These are phyloP conservation scores for Corythornis madagascariensis DNA, from an alignment of 2,113 vertebrate species.

Conservation along the genomic window DNA sequence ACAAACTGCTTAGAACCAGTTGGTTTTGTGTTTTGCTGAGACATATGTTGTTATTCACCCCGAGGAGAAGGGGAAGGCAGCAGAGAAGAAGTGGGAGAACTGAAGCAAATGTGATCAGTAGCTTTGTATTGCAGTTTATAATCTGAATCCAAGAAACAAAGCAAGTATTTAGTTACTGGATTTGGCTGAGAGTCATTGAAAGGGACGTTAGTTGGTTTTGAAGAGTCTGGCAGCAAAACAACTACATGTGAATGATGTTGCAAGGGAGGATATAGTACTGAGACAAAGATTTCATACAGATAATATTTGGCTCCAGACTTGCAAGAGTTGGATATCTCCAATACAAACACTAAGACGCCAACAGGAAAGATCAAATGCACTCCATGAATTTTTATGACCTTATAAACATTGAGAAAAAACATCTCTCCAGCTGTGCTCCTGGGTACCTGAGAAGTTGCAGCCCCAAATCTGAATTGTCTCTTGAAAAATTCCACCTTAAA, in stretches of 20 bases:
- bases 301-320: slow-evolving; percentile 48
- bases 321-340: slow-evolving; percentile 50
- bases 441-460: not conserved
- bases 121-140: slow-evolving; percentile 28
- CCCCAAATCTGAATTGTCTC: not conserved
- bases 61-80: not conserved
- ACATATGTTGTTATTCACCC: not conserved
- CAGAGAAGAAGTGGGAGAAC: not conserved
- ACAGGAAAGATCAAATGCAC: slow-evolving; percentile 62
- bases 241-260: slow-evolving; percentile 55
- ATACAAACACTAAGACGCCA: not conserved
- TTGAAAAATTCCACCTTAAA: not conserved
- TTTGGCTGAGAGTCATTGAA: slow-evolving; percentile 58
- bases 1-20: slow-evolving; percentile 1
- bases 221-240: slow-evolving; percentile 71
- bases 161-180: slow-evolving; percentile 29
- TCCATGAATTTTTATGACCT: slow-evolving; percentile 60
- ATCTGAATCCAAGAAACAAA: slow-evolving; percentile 58
- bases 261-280: slow-evolving; percentile 68
- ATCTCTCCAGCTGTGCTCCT: not conserved
- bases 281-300: slow-evolving; percentile 73
- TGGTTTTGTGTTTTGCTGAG: not conserved
- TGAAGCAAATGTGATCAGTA: slow-evolving; percentile 29
- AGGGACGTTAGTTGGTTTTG: slow-evolving; percentile 58
- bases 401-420: slow-evolving; percentile 56